Evolutionary conservation across 2,113 vertebrate genomes (phyloP), one percentile per base, ranked within the genome.

Genomic region (Electrona antarctica): DNA sequence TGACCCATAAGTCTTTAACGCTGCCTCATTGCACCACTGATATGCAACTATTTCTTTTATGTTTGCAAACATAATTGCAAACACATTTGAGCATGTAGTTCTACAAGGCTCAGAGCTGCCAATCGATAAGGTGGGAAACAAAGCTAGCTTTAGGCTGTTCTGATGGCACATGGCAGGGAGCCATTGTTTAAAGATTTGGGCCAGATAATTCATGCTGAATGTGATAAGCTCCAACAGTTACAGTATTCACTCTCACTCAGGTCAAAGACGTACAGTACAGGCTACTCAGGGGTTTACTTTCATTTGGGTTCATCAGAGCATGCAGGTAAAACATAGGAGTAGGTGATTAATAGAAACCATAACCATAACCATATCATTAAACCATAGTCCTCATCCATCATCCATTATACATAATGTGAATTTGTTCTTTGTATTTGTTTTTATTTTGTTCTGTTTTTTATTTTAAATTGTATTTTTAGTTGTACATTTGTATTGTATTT

Each of bases 1-100:
- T 72, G 67, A 81, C 77, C 77, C 56, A 5, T 4, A 72, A 81
- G 74, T 76, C 48, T 81, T 86, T 80, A 77, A 76, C 6, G 10
- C 54, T 69, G 77, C 76, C 69, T 84, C 73, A 71, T 1, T 80
- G 58, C 80, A 78, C 67, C 73, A 55, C 41, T 58, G 62, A 60
- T 50, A 83, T 67, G 69, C 28, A 77, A 71, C 52, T 63, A 66
- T 80, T 69, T 74, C 11, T 71, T 79, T 70, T 62, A 63, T 68
- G 58, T 56, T 72, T 57, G 52, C 28, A 67, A 67, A 60, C 8
- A 10, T 85, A 81, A 87, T 78, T 74, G 67, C 67, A 83, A 84
- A 77, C 76, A 80, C 58, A 80, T 76, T 72, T 77, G 54, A 55
- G 71, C 74, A 60, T 2, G 4, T 61, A 14, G 7, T 15, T 61